Conservation (phyloP, 2,888 invertebrate genomes). For the Atherix ibis region DNA sequence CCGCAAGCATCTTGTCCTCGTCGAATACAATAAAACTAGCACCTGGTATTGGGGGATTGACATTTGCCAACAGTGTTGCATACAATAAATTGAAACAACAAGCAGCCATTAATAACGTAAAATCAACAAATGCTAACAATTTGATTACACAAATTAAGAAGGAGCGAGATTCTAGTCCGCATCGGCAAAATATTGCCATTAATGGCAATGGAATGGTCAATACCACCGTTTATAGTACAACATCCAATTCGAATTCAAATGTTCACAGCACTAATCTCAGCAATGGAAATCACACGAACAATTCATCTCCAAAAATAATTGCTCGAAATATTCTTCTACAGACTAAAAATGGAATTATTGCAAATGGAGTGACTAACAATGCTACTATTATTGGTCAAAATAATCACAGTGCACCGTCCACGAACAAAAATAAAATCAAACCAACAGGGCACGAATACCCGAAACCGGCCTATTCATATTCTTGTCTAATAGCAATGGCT, state of each 20-base stretch:
- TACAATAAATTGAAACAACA: constrained; percentile 31
- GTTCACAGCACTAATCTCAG: constrained; percentile 1
- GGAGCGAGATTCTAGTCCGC: constrained; percentile 2
- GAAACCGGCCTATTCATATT: constrained; percentile 95
- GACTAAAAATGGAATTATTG: not conserved
- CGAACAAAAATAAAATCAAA: constrained; percentile 17
- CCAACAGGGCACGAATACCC: constrained; percentile 46
- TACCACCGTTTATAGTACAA: constrained; percentile 3
- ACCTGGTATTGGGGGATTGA: constrained; percentile 30
- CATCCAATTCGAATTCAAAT: constrained; percentile 7
- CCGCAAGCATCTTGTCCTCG: constrained; percentile 8
- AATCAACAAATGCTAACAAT: constrained; percentile 9
- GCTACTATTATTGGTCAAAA: not conserved
- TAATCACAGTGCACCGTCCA: not conserved
- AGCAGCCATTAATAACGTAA: constrained; percentile 15
- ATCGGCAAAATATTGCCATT: not conserved
- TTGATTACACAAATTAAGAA: constrained; percentile 4
- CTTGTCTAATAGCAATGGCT: constrained; percentile 95
- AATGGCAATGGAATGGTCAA: constrained; percentile 1
- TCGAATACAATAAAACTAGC: constrained; percentile 30
- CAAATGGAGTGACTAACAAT: not conserved
- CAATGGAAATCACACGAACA: constrained; percentile 3
- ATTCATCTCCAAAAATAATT: constrained; percentile 19
- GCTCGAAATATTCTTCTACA: constrained; percentile 18
- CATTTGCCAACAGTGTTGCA: constrained; percentile 31